Evolutionary conservation across 1,140 invertebrate genomes (phyloP), one percentile per base, ranked within the genome.

Genomic region (Atta cephalotes): DNA sequence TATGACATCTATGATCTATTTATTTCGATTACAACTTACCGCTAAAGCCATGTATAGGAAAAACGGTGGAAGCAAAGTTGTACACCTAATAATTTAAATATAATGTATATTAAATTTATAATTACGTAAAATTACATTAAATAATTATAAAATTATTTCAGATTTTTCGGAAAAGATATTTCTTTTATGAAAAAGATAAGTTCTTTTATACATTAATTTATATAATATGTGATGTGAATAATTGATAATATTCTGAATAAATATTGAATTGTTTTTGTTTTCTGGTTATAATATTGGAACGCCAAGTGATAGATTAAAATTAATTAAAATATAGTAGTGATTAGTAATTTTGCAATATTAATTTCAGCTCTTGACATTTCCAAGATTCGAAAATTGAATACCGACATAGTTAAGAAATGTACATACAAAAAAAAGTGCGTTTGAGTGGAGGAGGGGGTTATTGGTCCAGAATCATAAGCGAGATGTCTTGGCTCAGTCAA

Each of bases 401-500:
- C 10, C 12, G 35, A 1, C 1, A 35, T 28, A 10, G 51, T 45
- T n/a, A 56, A 58, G 68, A 71, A 71, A 71, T 0, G 9, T 16
- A 31, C n/a, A n/a, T 39, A 7, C 16, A 5, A 25, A n/a, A 14
- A 25, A n/a, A 14, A 71, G 2, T 51, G 62, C 28, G 21, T 70
- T 60, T 76, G n/a, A 84, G 3, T 39, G 28, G 2, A 28, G 35
- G 65, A 12, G 35, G 4, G 1, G n/a, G 35, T 74, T 25, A 56
- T 35, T 77, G 21, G 80, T 65, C n/a, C 51, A 82, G 6, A 68
- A 84, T 82, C 49, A 88, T 87, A 77, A 85, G 81, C 31, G 45
- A 45, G 39, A 56, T 53, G 58, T 31, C 51, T 25, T 18, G 70
- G 51, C 71, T 66, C 63, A 25, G 49, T 87, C 89, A 84, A 60